Evolutionary conservation across 1,140 invertebrate genomes (phyloP), one percentile per base, ranked within the genome.

Genomic region (Atopsyche davidsoni): DNA sequence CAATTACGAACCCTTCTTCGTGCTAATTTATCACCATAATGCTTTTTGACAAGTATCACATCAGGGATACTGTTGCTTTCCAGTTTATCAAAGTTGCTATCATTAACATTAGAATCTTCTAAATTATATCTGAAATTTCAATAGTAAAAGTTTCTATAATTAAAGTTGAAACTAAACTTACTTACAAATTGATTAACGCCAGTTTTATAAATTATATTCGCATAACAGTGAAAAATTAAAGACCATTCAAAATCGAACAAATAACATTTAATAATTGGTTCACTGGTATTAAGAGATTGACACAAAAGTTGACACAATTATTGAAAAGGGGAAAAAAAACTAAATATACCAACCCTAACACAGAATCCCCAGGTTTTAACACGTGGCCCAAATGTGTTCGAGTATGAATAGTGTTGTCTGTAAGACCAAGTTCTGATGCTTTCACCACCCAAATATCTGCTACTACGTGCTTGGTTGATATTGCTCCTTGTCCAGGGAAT

Each of bases 341-440:
- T n/a, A n/a, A n/a, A n/a, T n/a, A n/a, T 17, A 35, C 10, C 28
- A 78, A 91, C 81, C 94, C 95, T 43, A 98, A 66, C 38, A 87
- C 96, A 10, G 85, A 84, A 72, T 99, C 97, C 21, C 96, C 96
- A 52, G 87, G 82, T 64, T 92, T 89, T 10, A 99, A 73, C 40
- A 98, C 63, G 70, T 97, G 89, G 0, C 96, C 97, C 28, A 99
- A 72, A 76, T 99, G 96, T 22, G 94, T 95, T 59, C 86, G 78
- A 22, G 87, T 84, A 61, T 96, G 90, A 55, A 91, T 83, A 10
- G 82, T 78, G 60, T 80, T 84, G n/a, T 92, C 85, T 47, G 84
- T 85, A 7, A 86, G 73, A 9, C 94, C 95, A 22, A 97, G 69
- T 64, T 98, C 94, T 46, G 83, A 87, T 21, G 89, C 80, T 68